Conservation (phyloP, 2,797 vertebrate genomes). For the Heteromormyrus szaboi region DNA sequence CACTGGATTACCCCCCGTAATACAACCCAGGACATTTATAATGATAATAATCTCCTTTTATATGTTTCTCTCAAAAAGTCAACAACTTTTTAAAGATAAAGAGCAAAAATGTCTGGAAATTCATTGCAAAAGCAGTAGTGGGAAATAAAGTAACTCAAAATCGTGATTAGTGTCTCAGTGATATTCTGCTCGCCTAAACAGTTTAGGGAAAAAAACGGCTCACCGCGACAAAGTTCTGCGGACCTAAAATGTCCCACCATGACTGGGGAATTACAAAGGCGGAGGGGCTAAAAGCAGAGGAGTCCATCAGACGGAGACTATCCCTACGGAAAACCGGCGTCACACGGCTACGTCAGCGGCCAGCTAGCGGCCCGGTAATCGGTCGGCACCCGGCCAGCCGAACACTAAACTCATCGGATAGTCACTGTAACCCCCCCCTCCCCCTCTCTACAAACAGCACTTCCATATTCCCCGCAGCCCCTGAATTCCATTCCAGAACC, state of each 20-base stretch:
- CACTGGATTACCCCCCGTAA: not conserved
- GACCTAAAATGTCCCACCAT: not conserved
- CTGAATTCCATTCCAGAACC: not conserved
- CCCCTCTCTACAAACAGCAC: not conserved
- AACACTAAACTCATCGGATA: not conserved
- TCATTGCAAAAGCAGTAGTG: not conserved
- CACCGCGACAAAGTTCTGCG: not conserved
- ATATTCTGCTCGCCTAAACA: not conserved
- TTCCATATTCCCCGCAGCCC: not conserved
- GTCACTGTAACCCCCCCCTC: not conserved
- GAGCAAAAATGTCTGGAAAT: not conserved
- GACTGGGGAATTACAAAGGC: not conserved
- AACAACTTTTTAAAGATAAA: not conserved
- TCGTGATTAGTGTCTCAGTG: not conserved
- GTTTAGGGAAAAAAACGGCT: not conserved
- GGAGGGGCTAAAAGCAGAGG: not conserved
- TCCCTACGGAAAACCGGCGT: not conserved
- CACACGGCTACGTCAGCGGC: not conserved
- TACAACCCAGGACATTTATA: not conserved
- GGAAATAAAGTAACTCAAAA: not conserved
- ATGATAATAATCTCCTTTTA: not conserved
- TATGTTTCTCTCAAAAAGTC: not conserved
- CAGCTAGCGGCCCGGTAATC: not conserved
- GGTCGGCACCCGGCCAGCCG: not conserved
- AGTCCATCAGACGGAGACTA: not conserved